Evolutionary conservation across 2,888 invertebrate species (phyloP).

Genomic region (Lamproptera curius): DNA sequence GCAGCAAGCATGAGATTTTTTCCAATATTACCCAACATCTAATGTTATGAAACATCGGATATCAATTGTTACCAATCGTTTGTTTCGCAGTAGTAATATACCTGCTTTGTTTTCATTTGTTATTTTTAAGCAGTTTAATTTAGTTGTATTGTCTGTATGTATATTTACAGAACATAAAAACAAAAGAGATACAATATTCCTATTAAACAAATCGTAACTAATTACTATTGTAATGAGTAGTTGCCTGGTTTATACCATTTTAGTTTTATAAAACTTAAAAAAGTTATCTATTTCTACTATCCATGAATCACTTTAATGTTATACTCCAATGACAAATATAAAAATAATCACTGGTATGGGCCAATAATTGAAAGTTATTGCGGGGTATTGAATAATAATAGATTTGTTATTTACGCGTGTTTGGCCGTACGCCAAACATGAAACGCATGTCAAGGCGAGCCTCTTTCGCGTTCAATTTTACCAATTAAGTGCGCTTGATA

Average conservation of each 20-base stretch:
- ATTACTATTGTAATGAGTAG: not conserved
- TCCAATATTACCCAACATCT: conserved; percentile 63
- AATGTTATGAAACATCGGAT: conserved; percentile 63
- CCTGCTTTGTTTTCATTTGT: too few relatives aligned
- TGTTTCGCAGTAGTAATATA: too few relatives aligned
- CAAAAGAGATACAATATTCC: not conserved
- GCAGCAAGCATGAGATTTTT: conserved; percentile 46
- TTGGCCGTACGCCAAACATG: conserved; percentile 15
- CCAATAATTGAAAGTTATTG: not conserved
- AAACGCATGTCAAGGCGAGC: conserved; percentile 7
- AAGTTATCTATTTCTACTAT: too few relatives aligned
- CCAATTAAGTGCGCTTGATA: not conserved
- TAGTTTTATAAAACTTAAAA: too few relatives aligned
- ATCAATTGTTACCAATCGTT: conserved; percentile 53
- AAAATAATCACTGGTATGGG: not conserved
- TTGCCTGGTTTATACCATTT: too few relatives aligned
- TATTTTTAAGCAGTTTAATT: too few relatives aligned
- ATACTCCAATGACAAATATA: too few relatives aligned
- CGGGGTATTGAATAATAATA: conserved; percentile 2
- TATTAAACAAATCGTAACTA: too few relatives aligned
- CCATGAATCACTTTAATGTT: too few relatives aligned
- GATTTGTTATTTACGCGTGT: conserved; percentile 6
- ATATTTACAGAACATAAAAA: too few relatives aligned
- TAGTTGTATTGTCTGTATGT: too few relatives aligned
- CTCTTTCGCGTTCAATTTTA: conserved; percentile 2